Evolutionary conservation across 2,797 vertebrate species (phyloP), one percentile per base, ranked within the genome.

Genomic region (Hylomyscus alleni): DNA sequence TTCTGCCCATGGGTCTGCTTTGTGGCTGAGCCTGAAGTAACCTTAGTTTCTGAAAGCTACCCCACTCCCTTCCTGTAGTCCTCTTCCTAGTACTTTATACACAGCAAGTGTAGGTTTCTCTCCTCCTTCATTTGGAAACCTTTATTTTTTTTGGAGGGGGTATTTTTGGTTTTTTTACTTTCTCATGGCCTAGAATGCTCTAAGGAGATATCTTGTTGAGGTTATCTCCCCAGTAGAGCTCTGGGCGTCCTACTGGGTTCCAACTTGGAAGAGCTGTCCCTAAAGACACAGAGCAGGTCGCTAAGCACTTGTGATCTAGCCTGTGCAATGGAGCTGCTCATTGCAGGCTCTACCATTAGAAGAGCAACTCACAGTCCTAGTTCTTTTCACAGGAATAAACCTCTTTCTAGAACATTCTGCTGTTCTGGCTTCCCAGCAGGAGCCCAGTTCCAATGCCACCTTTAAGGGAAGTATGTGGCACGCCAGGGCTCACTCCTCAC

Each of bases 61-160:
- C 24, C 34, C 5, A 0, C 47, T 75, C 89, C 3, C 47, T 62
- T 17, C 67, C n/a, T 17, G 11, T 15, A 8, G 13, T 60, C 60
- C 24, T 54, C 52, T 88, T 56, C 31, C 34, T 69, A 0, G 40
- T n/a, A 26, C 20, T 73, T 72, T 81, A 97, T 98, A 98, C 98
- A 99, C 99, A 84, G 99, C 99, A 97, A 99, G 99, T 98, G 99
- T 99, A 44, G 98, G 98, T 93, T 29, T 73, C 47, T 99, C 20
- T 98, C 99, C 93, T 99, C 37, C 98, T 75, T 99, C 99, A 24
- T 99, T 99, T 90, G 99, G 95, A 89, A n/a, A n/a, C n/a, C n/a
- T n/a, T 54, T 54, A 54, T 12, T 2, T 54, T 54, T 54, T 52
- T 14, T n/a, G n/a, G n/a, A 6, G 44, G 44, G 44, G 26, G 10